phyloP scores from a whole-genome alignment of 1,140 invertebrate species.

The Papilio helenus region DNA sequence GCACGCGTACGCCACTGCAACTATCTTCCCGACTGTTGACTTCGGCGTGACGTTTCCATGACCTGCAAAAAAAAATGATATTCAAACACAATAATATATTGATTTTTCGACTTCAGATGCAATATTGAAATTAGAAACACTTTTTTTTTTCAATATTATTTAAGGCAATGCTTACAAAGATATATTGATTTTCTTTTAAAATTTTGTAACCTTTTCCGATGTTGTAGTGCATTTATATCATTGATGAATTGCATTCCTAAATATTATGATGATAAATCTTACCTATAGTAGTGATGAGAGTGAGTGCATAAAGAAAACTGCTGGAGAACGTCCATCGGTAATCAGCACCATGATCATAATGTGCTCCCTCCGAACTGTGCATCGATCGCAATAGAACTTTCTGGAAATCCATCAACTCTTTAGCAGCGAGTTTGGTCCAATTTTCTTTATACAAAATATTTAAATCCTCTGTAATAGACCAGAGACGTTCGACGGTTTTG shows the following conservation, averaged over 20 bases:
- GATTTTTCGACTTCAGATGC: not conserved
- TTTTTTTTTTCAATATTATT: too few relatives aligned
- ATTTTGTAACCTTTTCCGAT: too few relatives aligned
- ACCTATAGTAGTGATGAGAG: conserved; percentile 98
- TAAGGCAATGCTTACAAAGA: too few relatives aligned
- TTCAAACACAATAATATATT: not conserved
- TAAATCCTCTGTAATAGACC: conserved; percentile 96
- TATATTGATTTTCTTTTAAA: too few relatives aligned
- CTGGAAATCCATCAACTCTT: conserved; percentile 94
- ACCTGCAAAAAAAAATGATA: conserved; percentile 84
- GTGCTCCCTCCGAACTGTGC: conserved; percentile 46
- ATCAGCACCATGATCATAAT: conserved; percentile 77
- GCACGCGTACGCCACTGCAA: conserved; percentile 94
- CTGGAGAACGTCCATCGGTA: conserved; percentile 95
- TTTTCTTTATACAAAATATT: conserved; percentile 97
- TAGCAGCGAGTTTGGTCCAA: conserved; percentile 93
- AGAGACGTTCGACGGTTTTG: conserved; percentile 91
- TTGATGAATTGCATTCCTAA: not conserved
- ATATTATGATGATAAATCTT: conserved; percentile 56
- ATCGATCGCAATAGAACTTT: conserved; percentile 81
- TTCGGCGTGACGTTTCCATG: conserved; percentile 96
- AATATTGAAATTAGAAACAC: not conserved
- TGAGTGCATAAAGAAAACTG: conserved; percentile 96
- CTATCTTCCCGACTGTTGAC: conserved; percentile 90
- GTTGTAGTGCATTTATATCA: too few relatives aligned